These are phyloP conservation scores for Thera obeliscata DNA, from an alignment of 2,888 invertebrate genomes.

Conservation along the genomic window DNA sequence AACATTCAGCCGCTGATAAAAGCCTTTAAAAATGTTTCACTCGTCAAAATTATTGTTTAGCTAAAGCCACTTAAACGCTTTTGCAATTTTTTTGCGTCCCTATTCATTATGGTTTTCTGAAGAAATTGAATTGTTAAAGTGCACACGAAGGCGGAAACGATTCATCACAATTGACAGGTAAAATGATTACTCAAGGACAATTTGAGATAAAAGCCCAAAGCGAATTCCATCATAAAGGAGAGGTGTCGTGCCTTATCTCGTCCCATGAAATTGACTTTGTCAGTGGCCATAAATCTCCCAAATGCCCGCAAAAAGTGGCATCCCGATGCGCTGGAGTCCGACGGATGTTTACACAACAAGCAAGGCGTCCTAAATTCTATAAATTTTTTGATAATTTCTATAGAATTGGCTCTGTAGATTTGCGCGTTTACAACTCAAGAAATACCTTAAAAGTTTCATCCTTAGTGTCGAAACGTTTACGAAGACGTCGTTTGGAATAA, in stretches of 20 bases:
- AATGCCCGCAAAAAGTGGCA: slow-evolving; percentile 66
- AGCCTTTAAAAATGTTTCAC: slow-evolving; percentile 18
- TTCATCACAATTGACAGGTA: slow-evolving; percentile 80
- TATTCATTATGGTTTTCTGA: slow-evolving; percentile 46
- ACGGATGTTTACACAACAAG: slow-evolving; percentile 80
- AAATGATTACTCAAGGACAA: slow-evolving; percentile 77
- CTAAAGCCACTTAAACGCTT: slow-evolving; percentile 36
- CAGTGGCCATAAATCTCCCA: slow-evolving; percentile 79
- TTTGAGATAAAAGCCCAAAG: slow-evolving; percentile 76
- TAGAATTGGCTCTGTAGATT: slow-evolving; percentile 55
- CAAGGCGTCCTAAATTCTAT: slow-evolving; percentile 55
- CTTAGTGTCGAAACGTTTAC: slow-evolving; percentile 52
- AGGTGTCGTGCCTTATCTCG: slow-evolving; percentile 66
- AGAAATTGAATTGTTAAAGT: slow-evolving; percentile 75
- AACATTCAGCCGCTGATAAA: slow-evolving; percentile 21
- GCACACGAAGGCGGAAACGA: slow-evolving; percentile 64
- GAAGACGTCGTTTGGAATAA: background rate
- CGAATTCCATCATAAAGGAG: slow-evolving; percentile 71
- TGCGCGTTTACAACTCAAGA: slow-evolving; percentile 45
- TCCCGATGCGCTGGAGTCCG: slow-evolving; percentile 63
- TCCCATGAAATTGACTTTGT: slow-evolving; percentile 82
- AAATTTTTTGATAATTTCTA: slow-evolving; percentile 57
- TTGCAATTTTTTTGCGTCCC: slow-evolving; percentile 41
- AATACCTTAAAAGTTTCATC: slow-evolving; percentile 39
- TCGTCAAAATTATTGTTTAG: slow-evolving; percentile 13